Evolutionary conservation across 2,797 vertebrate genomes (phyloP).

Genomic region (Cossypha dichroa): DNA sequence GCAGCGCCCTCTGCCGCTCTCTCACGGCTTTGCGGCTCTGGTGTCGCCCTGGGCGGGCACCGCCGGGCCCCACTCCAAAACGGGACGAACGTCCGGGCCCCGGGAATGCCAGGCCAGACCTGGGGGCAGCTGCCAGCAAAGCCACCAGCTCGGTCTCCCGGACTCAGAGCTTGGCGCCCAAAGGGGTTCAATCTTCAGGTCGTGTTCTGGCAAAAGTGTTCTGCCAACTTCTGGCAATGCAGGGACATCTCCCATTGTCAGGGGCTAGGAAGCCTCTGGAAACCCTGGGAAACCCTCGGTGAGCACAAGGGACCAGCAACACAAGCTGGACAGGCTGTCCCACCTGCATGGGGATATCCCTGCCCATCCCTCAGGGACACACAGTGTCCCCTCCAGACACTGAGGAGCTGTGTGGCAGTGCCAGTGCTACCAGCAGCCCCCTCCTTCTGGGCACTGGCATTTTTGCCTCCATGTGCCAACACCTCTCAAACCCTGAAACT

Average conservation of each 20-base stretch:
- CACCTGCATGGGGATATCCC: not conserved
- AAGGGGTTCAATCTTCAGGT: not conserved
- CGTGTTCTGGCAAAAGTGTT: not conserved
- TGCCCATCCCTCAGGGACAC: not conserved
- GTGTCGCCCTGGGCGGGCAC: not conserved
- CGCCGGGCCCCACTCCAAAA: not conserved
- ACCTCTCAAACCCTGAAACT: not conserved
- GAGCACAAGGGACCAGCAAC: accelerated
- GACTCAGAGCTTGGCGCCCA: not conserved
- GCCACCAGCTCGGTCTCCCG: not conserved
- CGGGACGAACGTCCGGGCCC: accelerated
- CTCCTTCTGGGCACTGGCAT: not conserved
- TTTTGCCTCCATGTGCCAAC: not conserved
- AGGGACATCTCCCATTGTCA: not conserved
- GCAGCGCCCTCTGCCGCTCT: not conserved
- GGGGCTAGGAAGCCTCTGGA: not conserved
- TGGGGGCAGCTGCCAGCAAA: not conserved
- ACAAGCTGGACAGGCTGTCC: not conserved
- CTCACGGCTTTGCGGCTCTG: not conserved
- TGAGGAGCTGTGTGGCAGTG: accelerated
- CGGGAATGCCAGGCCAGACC: accelerated
- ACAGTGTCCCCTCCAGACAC: not conserved
- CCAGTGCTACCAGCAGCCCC: not conserved
- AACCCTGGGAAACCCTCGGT: not conserved
- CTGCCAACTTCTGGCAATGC: not conserved